Evolutionary conservation across 2,797 vertebrate genomes (phyloP).

Genomic region (Anas bernieri): DNA sequence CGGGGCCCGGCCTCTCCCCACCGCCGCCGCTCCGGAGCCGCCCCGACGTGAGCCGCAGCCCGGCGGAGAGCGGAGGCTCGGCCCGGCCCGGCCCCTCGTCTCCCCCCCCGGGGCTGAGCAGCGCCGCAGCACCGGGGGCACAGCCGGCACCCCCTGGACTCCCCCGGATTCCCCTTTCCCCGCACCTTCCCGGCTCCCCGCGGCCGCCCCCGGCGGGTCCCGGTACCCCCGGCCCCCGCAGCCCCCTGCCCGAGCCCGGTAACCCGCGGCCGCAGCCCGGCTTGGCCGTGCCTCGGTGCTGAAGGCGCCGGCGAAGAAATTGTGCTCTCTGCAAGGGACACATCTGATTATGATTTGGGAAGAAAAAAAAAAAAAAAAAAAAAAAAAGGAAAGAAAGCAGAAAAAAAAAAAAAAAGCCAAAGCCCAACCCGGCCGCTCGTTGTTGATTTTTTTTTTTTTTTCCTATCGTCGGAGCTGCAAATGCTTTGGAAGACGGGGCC

Average conservation of each 20-base stretch:
- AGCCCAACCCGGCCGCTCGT: not conserved
- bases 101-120: not conserved
- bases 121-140: not conserved
- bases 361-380: not conserved
- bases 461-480: not conserved
- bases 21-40: not conserved
- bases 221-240: not conserved
- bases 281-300: not conserved
- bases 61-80: not conserved
- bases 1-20: not conserved
- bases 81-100: not conserved
- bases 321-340: not conserved
- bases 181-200: not conserved
- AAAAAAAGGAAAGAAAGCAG: not conserved
- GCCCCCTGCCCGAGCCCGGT: not conserved
- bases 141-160: not conserved
- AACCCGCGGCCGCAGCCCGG: not conserved
- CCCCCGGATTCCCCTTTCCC: not conserved
- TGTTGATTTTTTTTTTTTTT: not conserved
- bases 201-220: not conserved
- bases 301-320: not conserved
- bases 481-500: constrained; percentile 35
- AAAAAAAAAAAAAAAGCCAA: no score
- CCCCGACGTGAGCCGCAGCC: not conserved
- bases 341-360: constrained; percentile 50